phyloP scores from a whole-genome alignment of 2,797 vertebrate species.

The Anisognathus igniventris region DNA sequence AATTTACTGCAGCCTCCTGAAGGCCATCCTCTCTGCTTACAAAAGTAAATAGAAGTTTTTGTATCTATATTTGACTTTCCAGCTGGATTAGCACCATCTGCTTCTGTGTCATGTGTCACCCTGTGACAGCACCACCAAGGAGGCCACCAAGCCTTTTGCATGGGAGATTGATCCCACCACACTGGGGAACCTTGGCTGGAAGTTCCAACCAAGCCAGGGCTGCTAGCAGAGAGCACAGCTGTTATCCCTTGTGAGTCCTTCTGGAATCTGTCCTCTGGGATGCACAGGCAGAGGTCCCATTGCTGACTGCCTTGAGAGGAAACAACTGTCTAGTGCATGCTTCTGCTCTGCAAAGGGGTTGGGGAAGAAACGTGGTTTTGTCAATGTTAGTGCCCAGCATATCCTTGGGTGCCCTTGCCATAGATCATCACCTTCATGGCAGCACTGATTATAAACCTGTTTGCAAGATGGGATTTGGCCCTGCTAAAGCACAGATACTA shows the following conservation, averaged over 20 bases:
- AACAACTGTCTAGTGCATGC: not conserved
- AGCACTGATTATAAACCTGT: not conserved
- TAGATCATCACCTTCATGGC: accelerated
- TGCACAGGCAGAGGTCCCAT: not conserved
- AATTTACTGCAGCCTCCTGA: not conserved
- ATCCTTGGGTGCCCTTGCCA: accelerated
- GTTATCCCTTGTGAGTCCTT: not conserved
- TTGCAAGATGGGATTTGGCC: not conserved
- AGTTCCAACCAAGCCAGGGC: not conserved
- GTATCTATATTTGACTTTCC: not conserved
- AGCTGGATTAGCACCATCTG: not conserved
- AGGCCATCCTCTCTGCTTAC: not conserved
- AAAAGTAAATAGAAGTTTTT: not conserved
- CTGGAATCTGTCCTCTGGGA: not conserved
- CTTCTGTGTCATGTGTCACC: not conserved
- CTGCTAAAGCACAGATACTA: not conserved
- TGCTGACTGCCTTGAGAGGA: not conserved
- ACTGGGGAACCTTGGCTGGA: not conserved
- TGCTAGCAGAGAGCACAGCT: accelerated
- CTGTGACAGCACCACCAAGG: not conserved
- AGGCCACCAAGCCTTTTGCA: not conserved
- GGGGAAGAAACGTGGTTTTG: not conserved
- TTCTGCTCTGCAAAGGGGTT: not conserved
- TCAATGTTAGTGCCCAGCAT: accelerated
- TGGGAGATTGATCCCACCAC: accelerated